A percentile compares a stretch with the other conserved stretches of the same genome.
These are phyloP conservation scores for Nasonia vitripennis DNA, from an alignment of 1,140 invertebrate species.

Conservation along the genomic window DNA sequence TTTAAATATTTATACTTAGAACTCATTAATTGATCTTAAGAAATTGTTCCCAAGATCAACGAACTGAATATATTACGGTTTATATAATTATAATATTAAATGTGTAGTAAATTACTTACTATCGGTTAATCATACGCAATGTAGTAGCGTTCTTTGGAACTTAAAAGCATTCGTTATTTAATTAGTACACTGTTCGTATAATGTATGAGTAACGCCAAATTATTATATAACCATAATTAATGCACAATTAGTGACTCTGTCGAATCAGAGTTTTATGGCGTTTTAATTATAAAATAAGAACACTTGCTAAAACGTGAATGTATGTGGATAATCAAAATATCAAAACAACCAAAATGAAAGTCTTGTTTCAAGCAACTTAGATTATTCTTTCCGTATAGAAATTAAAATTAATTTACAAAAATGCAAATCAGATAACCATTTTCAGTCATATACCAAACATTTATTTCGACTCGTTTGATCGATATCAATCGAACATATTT, in stretches of 20 bases:
- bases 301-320: background rate
- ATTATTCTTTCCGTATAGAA: too few relatives aligned
- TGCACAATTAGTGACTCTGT: too few relatives aligned
- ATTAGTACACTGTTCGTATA: background rate
- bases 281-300: too few relatives aligned
- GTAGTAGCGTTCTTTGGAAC: conserved; percentile 12
- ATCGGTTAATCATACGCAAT: background rate
- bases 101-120: conserved; percentile 27
- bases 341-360: too few relatives aligned
- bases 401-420: background rate
- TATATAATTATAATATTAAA: background rate
- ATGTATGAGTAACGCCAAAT: background rate
- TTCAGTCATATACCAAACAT: background rate
- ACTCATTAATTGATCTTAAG: background rate
- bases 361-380: too few relatives aligned
- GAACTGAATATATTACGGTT: background rate
- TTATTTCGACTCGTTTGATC: background rate
- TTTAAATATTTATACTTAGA: background rate
- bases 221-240: background rate
- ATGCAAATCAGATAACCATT: background rate
- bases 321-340: too few relatives aligned
- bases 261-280: too few relatives aligned
- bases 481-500: conserved; percentile 4
- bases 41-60: background rate
- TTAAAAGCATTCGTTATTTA: conserved; percentile 9